Conservation (phyloP, 2,113 vertebrate genomes). For the Ariopsis seemanni region DNA sequence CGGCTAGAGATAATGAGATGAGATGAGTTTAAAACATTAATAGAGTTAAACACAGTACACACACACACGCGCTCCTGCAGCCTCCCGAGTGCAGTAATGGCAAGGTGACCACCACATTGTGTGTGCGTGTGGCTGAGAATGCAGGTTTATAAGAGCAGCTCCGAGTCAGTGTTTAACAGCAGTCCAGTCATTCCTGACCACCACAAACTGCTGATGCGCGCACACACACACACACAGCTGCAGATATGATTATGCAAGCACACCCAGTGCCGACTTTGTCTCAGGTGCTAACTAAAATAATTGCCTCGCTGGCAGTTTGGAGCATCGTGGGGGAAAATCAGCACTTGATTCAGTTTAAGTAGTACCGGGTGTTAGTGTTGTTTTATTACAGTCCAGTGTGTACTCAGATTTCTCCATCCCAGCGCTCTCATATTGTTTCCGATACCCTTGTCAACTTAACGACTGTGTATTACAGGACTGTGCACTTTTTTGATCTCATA, state of each 20-base stretch:
- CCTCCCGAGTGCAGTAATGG: slow-evolving; percentile 1
- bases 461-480: background rate
- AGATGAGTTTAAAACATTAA: no score
- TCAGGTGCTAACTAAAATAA: slow-evolving; percentile 9
- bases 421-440: background rate
- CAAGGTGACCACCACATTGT: background rate
- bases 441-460: background rate
- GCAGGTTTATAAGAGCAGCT: slow-evolving; percentile 10
- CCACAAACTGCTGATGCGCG: slow-evolving; percentile 70
- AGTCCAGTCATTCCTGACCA: slow-evolving; percentile 77
- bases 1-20: no score
- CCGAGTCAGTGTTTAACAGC: slow-evolving; percentile 6
- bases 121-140: background rate
- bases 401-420: background rate
- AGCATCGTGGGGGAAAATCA: background rate
- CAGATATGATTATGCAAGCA: slow-evolving; percentile 29
- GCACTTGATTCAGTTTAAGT: background rate
- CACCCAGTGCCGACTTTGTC: background rate
- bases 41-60: no score
- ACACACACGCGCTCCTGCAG: background rate
- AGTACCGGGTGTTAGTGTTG: background rate
- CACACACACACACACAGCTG: slow-evolving; percentile 10
- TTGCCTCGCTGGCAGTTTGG: background rate
- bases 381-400: background rate
- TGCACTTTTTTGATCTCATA: background rate